Base-by-base conservation (phyloP, 2,888 invertebrate genomes). In the Patella ulyssiponensis region DNA sequence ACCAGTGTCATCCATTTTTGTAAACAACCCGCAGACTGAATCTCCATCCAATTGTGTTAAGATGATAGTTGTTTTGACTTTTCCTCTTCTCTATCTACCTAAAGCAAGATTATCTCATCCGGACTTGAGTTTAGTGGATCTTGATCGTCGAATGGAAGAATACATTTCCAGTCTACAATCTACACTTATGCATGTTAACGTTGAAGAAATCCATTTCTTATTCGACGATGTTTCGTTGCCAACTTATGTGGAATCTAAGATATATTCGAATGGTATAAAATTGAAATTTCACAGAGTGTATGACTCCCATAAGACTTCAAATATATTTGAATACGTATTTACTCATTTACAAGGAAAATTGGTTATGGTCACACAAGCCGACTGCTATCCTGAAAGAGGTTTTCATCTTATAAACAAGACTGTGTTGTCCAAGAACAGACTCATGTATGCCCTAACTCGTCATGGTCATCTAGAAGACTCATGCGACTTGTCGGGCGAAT, bases 401-500 rank as follows among this genome's bases (percentile, higher is more conserved):
- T 77, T 77, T 56, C 58, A 77, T 14, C 69, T 58, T n/a, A 52
- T 77, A 44, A 56, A 73, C n/a, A 27, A 51, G 27, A 58, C 33
- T 17, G 52, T 33, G 17, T 64, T 77, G 27, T 44, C 52, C 44
- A 23, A 44, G 23, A 20, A 73, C 11, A 58, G 69, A 27, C 17
- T 73, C 17, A 72, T 77, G 69, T 77, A 77, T 69, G 77, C 77
- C 4, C 52, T 77, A 17, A 73, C 73, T 9, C 58, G 77, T 20
- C 72, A 77, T 44, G 77, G 77, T 2, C 54, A 64, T 52, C n/a
- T 72, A 7, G 77, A 77, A 53, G 77, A 33, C 11, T 27, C 69
- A 9, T 77, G 77, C 71, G 73, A 77, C 73, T 69, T 77, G 77
- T 23, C 72, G 33, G 73, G 77, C 51, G 77, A 77, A 53, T 73